Conservation (phyloP, 2,113 vertebrate species). For the Brachirus orientalis region DNA sequence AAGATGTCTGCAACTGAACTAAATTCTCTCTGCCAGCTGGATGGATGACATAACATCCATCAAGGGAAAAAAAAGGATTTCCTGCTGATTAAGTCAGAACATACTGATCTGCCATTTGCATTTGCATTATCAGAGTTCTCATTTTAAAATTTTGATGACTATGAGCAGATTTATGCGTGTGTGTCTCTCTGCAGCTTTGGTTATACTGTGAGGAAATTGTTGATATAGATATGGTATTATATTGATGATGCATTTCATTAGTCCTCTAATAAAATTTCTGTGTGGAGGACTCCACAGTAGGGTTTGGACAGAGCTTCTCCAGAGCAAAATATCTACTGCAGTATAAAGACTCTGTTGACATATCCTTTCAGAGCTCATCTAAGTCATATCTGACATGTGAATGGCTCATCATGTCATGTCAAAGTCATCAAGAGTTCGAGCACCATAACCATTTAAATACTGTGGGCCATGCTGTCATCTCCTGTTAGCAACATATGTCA, state of each 20-base stretch:
- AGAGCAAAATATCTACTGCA: slow-evolving; percentile 58
- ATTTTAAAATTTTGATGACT: too few relatives aligned
- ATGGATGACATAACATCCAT: slow-evolving; percentile 43
- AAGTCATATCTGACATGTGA: slow-evolving; percentile 79
- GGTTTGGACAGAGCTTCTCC: slow-evolving; percentile 58
- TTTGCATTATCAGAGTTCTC: slow-evolving; percentile 4
- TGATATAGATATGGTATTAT: slow-evolving; percentile 72
- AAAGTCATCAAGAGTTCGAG: slow-evolving; percentile 73
- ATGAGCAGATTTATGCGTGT: too few relatives aligned
- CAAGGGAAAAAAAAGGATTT: slow-evolving; percentile 17
- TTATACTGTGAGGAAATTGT: slow-evolving; percentile 31
- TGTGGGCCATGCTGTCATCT: slow-evolving; percentile 79
- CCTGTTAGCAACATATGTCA: slow-evolving; percentile 74
- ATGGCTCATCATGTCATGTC: slow-evolving; percentile 79
- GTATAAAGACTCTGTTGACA: slow-evolving; percentile 65
- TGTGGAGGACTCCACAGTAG: slow-evolving; percentile 55
- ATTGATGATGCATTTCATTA: slow-evolving; percentile 76
- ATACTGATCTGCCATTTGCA: slow-evolving; percentile 58
- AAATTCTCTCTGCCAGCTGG: slow-evolving; percentile 42
- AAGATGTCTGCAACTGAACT: slow-evolving; percentile 34
- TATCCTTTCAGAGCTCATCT: slow-evolving; percentile 77
- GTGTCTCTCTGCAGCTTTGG: slow-evolving; percentile 10
- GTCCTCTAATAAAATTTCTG: slow-evolving; percentile 64
- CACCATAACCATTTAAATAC: slow-evolving; percentile 81
- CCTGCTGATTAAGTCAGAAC: slow-evolving; percentile 32